These are phyloP conservation scores for Orchestia grillus DNA, from an alignment of 1,140 invertebrate genomes.

Conservation along the genomic window DNA sequence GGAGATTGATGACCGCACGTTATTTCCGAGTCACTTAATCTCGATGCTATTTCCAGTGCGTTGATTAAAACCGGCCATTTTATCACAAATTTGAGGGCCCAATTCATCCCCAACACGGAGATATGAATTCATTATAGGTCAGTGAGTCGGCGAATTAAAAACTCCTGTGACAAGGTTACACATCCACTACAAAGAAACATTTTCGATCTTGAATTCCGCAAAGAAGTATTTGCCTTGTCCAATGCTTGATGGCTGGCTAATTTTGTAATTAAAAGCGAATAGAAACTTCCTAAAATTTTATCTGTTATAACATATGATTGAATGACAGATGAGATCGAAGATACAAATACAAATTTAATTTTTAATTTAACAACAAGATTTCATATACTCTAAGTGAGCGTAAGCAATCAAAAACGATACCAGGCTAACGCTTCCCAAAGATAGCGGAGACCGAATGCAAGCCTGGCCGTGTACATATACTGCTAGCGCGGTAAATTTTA, in stretches of 20 bases:
- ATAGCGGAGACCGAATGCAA: neutral
- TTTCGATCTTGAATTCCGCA: neutral
- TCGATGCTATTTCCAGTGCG: neutral
- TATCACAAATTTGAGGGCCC: neutral
- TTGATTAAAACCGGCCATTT: neutral
- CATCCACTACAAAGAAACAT: neutral
- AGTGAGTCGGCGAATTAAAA: no score
- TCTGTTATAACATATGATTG: neutral
- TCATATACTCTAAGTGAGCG: neutral
- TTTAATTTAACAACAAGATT: no score
- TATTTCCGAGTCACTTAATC: neutral
- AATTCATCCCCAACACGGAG: neutral
- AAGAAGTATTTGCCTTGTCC: neutral
- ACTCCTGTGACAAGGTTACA: neutral
- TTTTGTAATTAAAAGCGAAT: neutral
- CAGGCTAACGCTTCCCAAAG: neutral
- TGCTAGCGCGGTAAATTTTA: neutral
- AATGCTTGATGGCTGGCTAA: neutral
- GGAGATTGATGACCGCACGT: neutral
- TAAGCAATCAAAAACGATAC: neutral
- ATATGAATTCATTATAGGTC: neutral
- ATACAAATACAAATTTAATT: neutral
- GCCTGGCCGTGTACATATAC: neutral
- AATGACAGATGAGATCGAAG: neutral
- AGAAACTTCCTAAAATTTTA: neutral